These are phyloP conservation scores for Dinomys branickii DNA, from an alignment of 2,113 vertebrate genomes.

Conservation along the genomic window DNA sequence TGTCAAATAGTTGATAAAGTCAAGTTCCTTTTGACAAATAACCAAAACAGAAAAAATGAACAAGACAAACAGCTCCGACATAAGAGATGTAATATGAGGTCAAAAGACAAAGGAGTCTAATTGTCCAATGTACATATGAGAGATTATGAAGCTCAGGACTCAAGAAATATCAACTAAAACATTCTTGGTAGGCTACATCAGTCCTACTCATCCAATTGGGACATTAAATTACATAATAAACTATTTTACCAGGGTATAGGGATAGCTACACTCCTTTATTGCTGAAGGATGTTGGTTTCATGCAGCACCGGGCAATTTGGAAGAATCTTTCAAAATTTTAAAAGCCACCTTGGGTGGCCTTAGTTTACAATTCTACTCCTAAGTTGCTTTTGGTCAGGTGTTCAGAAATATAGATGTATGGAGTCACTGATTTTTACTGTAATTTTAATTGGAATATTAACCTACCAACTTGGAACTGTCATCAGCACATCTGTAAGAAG, in stretches of 20 bases:
- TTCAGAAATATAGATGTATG: background rate
- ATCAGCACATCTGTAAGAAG: background rate
- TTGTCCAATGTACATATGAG: background rate
- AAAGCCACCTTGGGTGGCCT: background rate
- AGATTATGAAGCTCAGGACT: background rate
- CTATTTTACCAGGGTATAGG: background rate
- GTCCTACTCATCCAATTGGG: background rate
- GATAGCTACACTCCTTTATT: background rate
- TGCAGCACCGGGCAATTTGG: background rate
- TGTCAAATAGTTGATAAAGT: background rate
- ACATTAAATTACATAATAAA: background rate
- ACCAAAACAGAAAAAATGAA: background rate
- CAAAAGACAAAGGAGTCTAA: background rate
- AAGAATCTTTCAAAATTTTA: background rate
- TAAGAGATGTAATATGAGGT: background rate
- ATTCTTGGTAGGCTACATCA: background rate
- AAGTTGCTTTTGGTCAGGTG: background rate
- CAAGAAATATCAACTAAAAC: background rate
- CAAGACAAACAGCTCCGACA: background rate
- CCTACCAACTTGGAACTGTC: background rate
- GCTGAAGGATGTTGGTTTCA: background rate
- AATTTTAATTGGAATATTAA: background rate
- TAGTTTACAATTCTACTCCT: background rate
- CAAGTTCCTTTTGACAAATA: background rate
- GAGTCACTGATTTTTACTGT: background rate